phyloP scores from a whole-genome alignment of 2,113 vertebrate species.

The Mixornis gularis region DNA sequence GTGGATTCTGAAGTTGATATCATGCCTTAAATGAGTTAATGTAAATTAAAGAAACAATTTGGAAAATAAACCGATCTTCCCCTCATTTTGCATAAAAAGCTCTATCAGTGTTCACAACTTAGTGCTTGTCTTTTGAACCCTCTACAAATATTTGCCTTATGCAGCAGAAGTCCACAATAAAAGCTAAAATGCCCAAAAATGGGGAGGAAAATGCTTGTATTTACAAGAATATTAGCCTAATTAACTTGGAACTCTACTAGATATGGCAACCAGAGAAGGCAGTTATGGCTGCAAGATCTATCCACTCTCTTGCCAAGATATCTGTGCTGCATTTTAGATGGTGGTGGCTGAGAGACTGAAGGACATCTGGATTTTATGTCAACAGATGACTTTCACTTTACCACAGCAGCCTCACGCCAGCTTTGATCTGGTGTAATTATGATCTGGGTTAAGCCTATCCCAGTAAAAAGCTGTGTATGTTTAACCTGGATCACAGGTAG shows the following conservation, averaged over 20 bases:
- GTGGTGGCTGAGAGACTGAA: not conserved
- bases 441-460: not conserved
- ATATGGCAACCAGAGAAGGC: not conserved
- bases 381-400: not conserved
- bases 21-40: not conserved
- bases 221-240: not conserved
- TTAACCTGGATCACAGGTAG: not conserved
- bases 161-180: not conserved
- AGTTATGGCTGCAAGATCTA: not conserved
- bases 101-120: not conserved
- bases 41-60: not conserved
- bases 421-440: not conserved
- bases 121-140: not conserved
- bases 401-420: fast-evolving
- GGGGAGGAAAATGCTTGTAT: not conserved
- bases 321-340: not conserved
- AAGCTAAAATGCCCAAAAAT: not conserved
- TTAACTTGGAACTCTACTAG: not conserved
- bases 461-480: not conserved
- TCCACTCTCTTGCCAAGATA: not conserved
- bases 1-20: not conserved
- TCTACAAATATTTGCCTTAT: not conserved
- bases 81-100: not conserved
- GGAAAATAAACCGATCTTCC: not conserved
- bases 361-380: not conserved